These are phyloP conservation scores for Oxytorus armatus DNA, from an alignment of 2,888 invertebrate species.

Conservation along the genomic window DNA sequence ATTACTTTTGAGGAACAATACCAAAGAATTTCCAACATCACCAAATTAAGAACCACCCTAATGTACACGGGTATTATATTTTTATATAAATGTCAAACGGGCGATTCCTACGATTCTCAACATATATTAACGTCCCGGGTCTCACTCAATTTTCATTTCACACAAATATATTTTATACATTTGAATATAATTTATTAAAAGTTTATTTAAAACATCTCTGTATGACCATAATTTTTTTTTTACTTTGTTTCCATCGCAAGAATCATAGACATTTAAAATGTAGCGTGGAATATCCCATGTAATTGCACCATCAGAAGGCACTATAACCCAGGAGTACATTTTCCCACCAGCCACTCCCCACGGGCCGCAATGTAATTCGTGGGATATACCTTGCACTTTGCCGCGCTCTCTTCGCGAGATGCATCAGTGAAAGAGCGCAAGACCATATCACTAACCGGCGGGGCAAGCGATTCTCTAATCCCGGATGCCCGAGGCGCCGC, in stretches of 20 bases:
- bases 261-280: not conserved
- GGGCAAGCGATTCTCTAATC: conserved; percentile 52
- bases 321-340: conserved; percentile 67
- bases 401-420: conserved; percentile 20
- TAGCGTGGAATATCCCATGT: not conserved
- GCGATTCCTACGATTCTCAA: too few species aligned
- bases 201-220: not conserved
- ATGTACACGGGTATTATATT: too few species aligned
- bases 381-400: conserved; percentile 46
- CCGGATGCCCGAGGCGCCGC: conserved; percentile 55
- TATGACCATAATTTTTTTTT: not conserved
- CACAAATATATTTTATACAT: too few species aligned
- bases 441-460: conserved; percentile 22
- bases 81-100: too few species aligned
- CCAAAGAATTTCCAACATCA: too few species aligned
- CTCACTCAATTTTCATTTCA: too few species aligned
- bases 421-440: conserved; percentile 16
- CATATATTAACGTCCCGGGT: too few species aligned
- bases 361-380: conserved; percentile 62
- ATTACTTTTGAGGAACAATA: too few species aligned
- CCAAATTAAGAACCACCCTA: too few species aligned
- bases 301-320: conserved; percentile 25
- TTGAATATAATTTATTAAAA: not conserved
- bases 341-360: conserved; percentile 72
- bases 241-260: not conserved